Evolutionary conservation across 2,113 vertebrate species (phyloP).

Genomic region (Grantiella picta): DNA sequence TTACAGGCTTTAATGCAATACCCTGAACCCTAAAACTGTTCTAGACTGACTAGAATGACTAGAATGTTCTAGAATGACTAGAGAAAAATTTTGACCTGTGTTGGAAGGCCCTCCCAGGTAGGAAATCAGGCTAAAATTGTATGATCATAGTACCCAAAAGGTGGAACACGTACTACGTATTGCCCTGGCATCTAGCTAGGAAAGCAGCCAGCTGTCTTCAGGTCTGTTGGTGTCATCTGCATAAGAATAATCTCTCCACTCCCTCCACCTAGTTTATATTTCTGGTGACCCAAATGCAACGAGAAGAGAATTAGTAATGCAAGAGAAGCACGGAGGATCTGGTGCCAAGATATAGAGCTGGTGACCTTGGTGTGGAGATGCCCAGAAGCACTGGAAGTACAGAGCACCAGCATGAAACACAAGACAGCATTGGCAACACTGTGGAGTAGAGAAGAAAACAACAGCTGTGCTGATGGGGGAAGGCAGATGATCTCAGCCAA

Average conservation of each 20-base stretch:
- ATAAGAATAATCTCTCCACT: not conserved
- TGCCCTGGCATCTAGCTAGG: not conserved
- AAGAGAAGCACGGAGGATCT: not conserved
- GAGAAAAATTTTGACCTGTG: not conserved
- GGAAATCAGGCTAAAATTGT: not conserved
- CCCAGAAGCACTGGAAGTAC: not conserved
- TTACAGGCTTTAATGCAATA: not conserved
- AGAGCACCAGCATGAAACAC: not conserved
- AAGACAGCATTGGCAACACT: not conserved
- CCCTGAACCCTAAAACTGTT: not conserved
- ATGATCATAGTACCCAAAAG: not conserved
- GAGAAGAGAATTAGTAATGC: not conserved
- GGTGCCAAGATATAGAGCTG: not conserved
- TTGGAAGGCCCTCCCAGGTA: not conserved
- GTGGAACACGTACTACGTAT: not conserved
- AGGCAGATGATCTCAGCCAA: not conserved
- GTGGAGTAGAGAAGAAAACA: not conserved
- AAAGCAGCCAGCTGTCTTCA: not conserved
- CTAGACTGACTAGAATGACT: not conserved
- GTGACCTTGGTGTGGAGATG: not conserved
- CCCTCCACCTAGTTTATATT: not conserved
- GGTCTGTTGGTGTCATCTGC: not conserved
- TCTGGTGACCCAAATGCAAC: not conserved
- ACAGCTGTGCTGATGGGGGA: not conserved
- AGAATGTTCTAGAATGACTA: not conserved